Conservation (phyloP, 2,797 vertebrate genomes). For the Orestias chungarensis region DNA sequence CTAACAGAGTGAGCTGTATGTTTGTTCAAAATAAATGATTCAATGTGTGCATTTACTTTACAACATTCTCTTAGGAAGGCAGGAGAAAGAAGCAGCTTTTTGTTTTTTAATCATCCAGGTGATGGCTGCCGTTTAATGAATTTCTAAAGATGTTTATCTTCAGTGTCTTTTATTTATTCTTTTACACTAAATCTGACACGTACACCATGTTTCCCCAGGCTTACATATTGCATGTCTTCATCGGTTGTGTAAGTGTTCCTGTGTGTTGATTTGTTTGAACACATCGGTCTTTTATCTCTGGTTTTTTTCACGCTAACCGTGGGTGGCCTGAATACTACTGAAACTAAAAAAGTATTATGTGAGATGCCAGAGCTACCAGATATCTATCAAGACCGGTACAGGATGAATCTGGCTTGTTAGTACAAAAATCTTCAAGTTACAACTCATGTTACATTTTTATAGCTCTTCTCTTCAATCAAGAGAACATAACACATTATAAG, state of each 20-base stretch:
- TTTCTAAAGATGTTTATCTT: background rate
- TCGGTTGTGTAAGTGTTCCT: background rate
- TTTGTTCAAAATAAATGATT: background rate
- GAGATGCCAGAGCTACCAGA: background rate
- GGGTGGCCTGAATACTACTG: slow-evolving; percentile 5
- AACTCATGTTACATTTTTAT: background rate
- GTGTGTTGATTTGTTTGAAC: slow-evolving; percentile 2
- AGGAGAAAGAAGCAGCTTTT: no score
- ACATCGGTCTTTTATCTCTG: background rate
- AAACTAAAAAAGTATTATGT: background rate
- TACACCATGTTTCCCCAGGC: background rate
- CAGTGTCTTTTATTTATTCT: background rate
- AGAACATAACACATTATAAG: background rate
- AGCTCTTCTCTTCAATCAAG: background rate
- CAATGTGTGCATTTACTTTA: background rate
- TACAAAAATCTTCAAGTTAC: background rate
- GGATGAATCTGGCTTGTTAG: background rate
- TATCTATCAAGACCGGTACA: background rate
- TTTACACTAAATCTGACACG: background rate
- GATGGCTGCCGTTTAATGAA: background rate
- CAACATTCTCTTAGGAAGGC: background rate
- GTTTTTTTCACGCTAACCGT: background rate
- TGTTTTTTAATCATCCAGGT: background rate
- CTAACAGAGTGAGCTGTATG: background rate
- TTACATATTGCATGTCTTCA: background rate